Evolutionary conservation across 2,113 vertebrate species (phyloP).

Genomic region (Morone saxatilis): DNA sequence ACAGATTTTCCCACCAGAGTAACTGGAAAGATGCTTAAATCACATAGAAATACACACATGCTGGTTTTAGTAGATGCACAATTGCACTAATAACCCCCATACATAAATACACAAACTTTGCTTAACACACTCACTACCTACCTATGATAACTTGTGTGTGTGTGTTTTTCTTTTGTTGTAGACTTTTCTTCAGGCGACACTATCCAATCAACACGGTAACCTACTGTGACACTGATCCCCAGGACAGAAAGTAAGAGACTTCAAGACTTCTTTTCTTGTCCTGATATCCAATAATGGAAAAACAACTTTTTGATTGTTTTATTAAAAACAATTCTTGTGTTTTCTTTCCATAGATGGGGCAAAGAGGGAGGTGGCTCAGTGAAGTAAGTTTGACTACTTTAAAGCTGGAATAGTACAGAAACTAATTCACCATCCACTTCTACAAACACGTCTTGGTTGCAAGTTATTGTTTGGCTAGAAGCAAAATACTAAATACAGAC

Average conservation of each 20-base stretch:
- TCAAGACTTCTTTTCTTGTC: too few species aligned
- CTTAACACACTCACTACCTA: neutral
- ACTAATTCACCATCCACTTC: neutral
- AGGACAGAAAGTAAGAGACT: slow-evolving; percentile 92
- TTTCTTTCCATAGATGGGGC: slow-evolving; percentile 84
- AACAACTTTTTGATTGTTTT: fast-evolving
- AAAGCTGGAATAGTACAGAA: neutral
- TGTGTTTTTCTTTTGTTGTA: slow-evolving; percentile 63
- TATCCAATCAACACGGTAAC: slow-evolving; percentile 95
- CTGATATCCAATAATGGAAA: neutral
- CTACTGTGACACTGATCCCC: slow-evolving; percentile 94
- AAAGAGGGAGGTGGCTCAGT: slow-evolving; percentile 86
- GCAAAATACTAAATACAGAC: neutral
- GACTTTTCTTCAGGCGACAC: slow-evolving; percentile 96
- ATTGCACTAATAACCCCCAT: neutral
- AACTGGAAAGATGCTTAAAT: neutral
- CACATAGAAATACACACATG: neutral
- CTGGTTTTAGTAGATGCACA: neutral
- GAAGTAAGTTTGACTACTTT: slow-evolving; percentile 80
- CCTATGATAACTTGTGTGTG: too few species aligned
- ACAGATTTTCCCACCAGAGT: too few species aligned
- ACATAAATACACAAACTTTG: neutral
- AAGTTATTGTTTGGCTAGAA: neutral
- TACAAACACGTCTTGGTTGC: neutral
- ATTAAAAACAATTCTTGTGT: neutral